Evolutionary conservation across 2,888 invertebrate genomes (phyloP), one percentile per base, ranked within the genome.

Genomic region (Limulus polyphemus): DNA sequence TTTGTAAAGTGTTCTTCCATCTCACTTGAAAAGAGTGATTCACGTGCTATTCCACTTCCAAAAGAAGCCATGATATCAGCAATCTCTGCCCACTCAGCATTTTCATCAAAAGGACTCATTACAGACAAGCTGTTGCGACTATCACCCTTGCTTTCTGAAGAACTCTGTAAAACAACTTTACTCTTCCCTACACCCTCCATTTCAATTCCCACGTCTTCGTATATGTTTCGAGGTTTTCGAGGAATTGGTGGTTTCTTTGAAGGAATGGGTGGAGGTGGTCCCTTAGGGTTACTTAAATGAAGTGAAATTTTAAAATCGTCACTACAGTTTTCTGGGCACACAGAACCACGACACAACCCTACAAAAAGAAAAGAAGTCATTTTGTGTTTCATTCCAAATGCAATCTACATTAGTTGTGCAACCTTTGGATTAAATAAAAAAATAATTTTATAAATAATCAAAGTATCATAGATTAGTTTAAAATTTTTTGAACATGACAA

Each of bases 41-140:
- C 75, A 56, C 74, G 67, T 10, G 73, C 59, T 59, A 76, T 72
- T 59, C 74, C 73, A 52, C 73, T 88, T 65, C 93, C 92, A 74
- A 95, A 90, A 1, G 91, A 90, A 55, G 91, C 91, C 86, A 95
- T 90, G 72, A 94, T 94, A 78, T 93, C 91, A 57, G 90, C 90
- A 72, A 95, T 93, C 79, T 93, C 90, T 46, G 90, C 90, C 90
- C 95, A 94, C 79, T 95, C 94, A 78, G 92, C 91, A 78, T 89
- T 85, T 75, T 93, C 92, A 79, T 93, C 90, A 77, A 91, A 91
- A 3, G 91, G 90, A 74, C 90, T 90, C 71, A 92, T 63, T 7
- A 65, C 65, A 49, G 67, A 64, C 51, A 65, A 61, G 3, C 16
- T 32, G 32, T 54, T 54, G 3, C 32, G 54, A 11, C 54, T 32